Conservation (phyloP, 2,797 vertebrate genomes). For the Urocyon cinereoargenteus region DNA sequence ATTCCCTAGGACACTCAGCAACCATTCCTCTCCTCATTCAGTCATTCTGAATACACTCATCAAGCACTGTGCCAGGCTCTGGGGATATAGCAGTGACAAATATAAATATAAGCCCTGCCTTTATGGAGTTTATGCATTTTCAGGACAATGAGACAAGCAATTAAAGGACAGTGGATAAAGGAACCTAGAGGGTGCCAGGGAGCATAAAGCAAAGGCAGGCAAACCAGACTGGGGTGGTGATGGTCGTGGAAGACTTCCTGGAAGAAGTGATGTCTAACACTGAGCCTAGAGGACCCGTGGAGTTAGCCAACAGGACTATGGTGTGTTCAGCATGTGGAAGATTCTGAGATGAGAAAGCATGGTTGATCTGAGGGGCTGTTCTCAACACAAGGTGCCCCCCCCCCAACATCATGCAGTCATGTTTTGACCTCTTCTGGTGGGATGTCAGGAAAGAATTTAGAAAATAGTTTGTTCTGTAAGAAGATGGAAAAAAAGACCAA, state of each 20-base stretch:
- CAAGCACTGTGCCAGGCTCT: slow-evolving; percentile 9
- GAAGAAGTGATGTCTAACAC: slow-evolving; percentile 35
- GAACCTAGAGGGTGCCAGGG: neutral
- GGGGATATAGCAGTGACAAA: neutral
- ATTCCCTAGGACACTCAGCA: neutral
- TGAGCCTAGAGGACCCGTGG: neutral
- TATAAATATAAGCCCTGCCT: neutral
- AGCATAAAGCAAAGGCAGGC: slow-evolving; percentile 30
- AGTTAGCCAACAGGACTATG: neutral
- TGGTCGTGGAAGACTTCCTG: neutral
- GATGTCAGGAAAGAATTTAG: slow-evolving; percentile 4
- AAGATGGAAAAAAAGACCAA: neutral
- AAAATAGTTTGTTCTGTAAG: neutral
- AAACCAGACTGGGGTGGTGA: neutral
- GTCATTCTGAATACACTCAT: slow-evolving; percentile 21
- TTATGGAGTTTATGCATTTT: neutral
- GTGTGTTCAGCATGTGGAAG: neutral
- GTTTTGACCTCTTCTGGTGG: neutral
- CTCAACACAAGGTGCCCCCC: neutral
- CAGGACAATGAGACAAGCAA: neutral
- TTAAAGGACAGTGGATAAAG: neutral
- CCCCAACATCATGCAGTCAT: neutral
- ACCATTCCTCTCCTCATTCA: neutral
- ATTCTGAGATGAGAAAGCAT: slow-evolving; percentile 14
- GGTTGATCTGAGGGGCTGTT: neutral